Evolutionary conservation across 2,888 invertebrate species (phyloP).

Genomic region (Drosophila buzzatii): DNA sequence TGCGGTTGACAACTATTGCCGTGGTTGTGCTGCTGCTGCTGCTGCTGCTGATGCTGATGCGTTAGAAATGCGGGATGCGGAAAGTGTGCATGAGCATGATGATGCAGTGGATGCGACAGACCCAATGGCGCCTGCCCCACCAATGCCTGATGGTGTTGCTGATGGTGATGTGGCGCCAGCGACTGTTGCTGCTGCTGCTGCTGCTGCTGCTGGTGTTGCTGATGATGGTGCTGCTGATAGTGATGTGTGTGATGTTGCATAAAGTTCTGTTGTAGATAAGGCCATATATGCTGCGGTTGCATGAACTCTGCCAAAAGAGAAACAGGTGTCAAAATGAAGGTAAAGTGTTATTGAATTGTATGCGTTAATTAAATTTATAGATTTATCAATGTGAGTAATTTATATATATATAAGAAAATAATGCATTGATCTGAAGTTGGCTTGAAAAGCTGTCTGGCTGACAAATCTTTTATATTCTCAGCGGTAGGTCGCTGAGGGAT

Average conservation of each 20-base stretch:
- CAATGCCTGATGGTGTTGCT: constrained; percentile 67
- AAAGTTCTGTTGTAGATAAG: constrained; percentile 86
- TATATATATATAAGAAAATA: background rate
- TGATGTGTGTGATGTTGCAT: constrained; percentile 83
- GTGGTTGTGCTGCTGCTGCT: constrained; percentile 69
- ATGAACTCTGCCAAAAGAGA: constrained; percentile 83
- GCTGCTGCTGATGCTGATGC: constrained; percentile 73
- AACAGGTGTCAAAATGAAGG: background rate
- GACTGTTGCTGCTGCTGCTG: constrained; percentile 53
- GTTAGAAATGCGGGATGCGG: constrained; percentile 85
- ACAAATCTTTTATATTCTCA: too few relatives aligned
- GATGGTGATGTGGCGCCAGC: constrained; percentile 52
- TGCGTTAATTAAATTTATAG: background rate
- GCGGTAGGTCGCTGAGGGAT: too few relatives aligned
- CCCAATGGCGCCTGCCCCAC: constrained; percentile 51
- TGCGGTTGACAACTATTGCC: constrained; percentile 86
- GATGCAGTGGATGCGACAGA: constrained; percentile 53
- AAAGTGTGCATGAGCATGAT: constrained; percentile 83
- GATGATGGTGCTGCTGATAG: constrained; percentile 74
- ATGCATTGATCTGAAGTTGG: background rate
- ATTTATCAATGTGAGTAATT: background rate
- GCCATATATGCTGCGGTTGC: constrained; percentile 86
- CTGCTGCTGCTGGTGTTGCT: constrained; percentile 59
- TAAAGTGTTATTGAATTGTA: background rate
- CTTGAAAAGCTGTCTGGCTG: background rate